Percentiles rank a stretch among this genome's conserved stretches.
Conservation (phyloP, 2,888 invertebrate genomes). For the Phalangium opilio region DNA sequence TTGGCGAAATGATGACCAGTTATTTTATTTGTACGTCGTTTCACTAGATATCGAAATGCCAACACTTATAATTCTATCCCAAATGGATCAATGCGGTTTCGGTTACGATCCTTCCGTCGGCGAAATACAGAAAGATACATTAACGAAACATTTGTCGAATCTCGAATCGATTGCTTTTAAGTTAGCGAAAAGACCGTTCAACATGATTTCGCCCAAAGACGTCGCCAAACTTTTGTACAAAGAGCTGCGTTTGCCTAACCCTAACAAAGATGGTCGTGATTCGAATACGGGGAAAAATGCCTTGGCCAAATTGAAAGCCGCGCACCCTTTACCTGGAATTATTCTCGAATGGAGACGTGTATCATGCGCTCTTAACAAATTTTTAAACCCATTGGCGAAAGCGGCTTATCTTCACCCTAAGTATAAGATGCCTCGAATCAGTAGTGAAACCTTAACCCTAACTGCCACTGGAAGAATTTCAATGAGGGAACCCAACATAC, state of each 20-base stretch:
- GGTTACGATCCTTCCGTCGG: slow-evolving; percentile 43
- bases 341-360: slow-evolving; percentile 74
- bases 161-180: slow-evolving; percentile 57
- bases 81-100: slow-evolving; percentile 67
- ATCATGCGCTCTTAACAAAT: slow-evolving; percentile 55
- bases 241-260: slow-evolving; percentile 28
- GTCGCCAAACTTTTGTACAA: slow-evolving; percentile 46
- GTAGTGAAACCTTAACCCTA: slow-evolving; percentile 27
- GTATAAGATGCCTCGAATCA: slow-evolving; percentile 26
- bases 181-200: slow-evolving; percentile 60
- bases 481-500: slow-evolving; percentile 84
- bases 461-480: slow-evolving; percentile 55
- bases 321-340: slow-evolving; percentile 57
- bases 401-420: slow-evolving; percentile 21
- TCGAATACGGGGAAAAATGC: slow-evolving; percentile 54
- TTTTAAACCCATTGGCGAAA: slow-evolving; percentile 32
- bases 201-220: slow-evolving; percentile 54
- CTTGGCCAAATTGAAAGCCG: slow-evolving; percentile 42
- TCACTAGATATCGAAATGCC: slow-evolving; percentile 52
- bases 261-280: slow-evolving; percentile 24
- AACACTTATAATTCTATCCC: slow-evolving; percentile 46
- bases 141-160: slow-evolving; percentile 45
- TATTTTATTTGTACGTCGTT: no score
- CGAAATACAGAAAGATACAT: slow-evolving; percentile 42
- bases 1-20: no score